Conservation (phyloP, 2,113 vertebrate genomes). For the Calyptomena viridis region DNA sequence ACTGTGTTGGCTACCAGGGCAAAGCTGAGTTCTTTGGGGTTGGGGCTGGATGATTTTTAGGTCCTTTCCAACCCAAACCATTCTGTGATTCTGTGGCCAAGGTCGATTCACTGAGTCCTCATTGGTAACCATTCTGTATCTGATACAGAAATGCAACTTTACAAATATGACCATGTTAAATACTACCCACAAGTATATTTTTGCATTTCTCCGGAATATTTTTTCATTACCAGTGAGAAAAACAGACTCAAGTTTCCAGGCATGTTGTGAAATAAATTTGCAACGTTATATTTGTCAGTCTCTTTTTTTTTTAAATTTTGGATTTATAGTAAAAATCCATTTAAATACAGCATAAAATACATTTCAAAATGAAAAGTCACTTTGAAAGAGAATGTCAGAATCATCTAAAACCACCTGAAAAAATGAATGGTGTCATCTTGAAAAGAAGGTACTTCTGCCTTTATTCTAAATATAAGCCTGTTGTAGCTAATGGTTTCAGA, state of each 20-base stretch:
- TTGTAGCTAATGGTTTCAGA: not conserved
- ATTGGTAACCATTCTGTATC: fast-evolving
- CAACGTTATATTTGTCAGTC: not conserved
- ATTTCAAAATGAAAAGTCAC: not conserved
- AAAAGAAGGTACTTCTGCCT: not conserved
- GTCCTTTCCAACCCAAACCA: not conserved
- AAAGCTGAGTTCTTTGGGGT: not conserved
- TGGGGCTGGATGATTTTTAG: not conserved
- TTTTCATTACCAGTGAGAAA: not conserved
- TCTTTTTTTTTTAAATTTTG: not conserved
- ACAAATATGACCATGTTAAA: not conserved
- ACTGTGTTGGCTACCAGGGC: fast-evolving
- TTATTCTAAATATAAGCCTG: not conserved
- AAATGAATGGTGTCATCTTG: not conserved
- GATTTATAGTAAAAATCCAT: not conserved
- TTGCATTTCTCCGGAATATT: not conserved
- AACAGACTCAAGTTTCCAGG: not conserved
- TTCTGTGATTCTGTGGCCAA: not conserved
- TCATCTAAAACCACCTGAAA: not conserved
- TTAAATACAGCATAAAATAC: not conserved
- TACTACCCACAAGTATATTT: not conserved
- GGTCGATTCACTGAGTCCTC: fast-evolving
- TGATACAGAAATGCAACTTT: not conserved
- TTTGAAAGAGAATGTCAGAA: not conserved
- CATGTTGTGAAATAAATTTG: not conserved